Percentiles rank a stretch among this genome's conserved stretches.
Conservation (phyloP, 2,113 vertebrate species). For the Lampris megalopsis region DNA sequence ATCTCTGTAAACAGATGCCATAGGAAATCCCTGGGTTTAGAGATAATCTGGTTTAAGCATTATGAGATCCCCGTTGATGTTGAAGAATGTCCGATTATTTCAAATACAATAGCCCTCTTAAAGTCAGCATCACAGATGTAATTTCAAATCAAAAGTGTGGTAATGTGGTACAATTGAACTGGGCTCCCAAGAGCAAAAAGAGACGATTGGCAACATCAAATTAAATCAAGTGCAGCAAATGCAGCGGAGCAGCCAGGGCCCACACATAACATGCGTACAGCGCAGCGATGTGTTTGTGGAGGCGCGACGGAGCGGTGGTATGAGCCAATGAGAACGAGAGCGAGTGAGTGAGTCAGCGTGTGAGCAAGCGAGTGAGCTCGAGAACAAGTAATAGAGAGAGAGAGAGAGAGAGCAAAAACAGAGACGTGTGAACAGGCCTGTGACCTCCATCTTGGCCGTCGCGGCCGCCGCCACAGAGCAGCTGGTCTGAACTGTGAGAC, state of each 20-base stretch:
- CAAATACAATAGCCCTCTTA: too few species aligned
- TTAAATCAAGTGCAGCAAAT: too few species aligned
- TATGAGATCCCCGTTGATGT: too few species aligned
- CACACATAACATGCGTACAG: neutral
- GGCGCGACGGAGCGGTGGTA: neutral
- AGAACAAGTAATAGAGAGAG: neutral
- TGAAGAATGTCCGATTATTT: too few species aligned
- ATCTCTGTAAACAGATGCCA: too few species aligned
- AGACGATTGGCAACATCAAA: too few species aligned
- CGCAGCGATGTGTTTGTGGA: neutral
- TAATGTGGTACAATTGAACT: neutral
- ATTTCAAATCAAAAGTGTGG: neutral
- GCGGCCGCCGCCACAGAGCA: conserved; percentile 10
- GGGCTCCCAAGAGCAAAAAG: neutral
- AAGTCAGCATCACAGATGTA: too few species aligned
- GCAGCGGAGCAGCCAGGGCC: neutral
- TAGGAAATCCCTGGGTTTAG: too few species aligned
- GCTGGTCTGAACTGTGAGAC: conserved; percentile 51
- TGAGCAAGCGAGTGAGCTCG: neutral
- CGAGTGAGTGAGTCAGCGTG: conserved; percentile 6
- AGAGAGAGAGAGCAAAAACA: conserved; percentile 14
- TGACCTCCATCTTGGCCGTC: conserved; percentile 5
- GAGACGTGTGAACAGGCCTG: neutral
- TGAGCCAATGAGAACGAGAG: neutral
- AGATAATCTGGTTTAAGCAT: too few species aligned